phyloP scores from a whole-genome alignment of 2,888 invertebrate species.

The Drosophila subquinaria region DNA sequence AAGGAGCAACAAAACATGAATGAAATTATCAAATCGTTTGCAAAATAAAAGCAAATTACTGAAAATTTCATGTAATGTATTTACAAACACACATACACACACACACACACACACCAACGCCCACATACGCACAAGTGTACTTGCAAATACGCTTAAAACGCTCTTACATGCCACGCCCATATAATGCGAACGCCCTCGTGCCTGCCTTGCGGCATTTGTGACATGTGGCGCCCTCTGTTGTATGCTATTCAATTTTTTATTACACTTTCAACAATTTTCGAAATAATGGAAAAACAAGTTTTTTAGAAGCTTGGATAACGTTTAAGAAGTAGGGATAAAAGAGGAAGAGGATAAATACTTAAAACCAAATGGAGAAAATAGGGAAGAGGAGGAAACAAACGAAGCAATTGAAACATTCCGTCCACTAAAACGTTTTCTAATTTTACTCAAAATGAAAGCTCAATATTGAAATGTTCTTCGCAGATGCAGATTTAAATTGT shows the following conservation, averaged over 20 bases:
- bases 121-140: conserved; percentile 16
- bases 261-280: conserved; percentile 2
- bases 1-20: conserved; percentile 31
- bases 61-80: conserved; percentile 67
- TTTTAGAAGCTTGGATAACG: background rate
- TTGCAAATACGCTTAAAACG: conserved; percentile 27
- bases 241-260: conserved; percentile 43
- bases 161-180: conserved; percentile 60
- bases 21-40: conserved; percentile 76
- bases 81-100: conserved; percentile 33
- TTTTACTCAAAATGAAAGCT: background rate
- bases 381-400: background rate
- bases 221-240: conserved; percentile 53
- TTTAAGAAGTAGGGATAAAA: background rate
- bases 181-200: conserved; percentile 60
- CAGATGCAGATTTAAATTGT: no score
- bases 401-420: no score
- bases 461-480: background rate
- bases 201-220: conserved; percentile 47
- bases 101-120: conserved; percentile 2
- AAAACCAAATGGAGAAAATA: background rate
- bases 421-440: background rate
- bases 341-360: background rate
- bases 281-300: conserved; percentile 18
- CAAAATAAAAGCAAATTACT: conserved; percentile 75